Conservation (phyloP, 2,888 invertebrate species). For the Lepidochitona cinerea region DNA sequence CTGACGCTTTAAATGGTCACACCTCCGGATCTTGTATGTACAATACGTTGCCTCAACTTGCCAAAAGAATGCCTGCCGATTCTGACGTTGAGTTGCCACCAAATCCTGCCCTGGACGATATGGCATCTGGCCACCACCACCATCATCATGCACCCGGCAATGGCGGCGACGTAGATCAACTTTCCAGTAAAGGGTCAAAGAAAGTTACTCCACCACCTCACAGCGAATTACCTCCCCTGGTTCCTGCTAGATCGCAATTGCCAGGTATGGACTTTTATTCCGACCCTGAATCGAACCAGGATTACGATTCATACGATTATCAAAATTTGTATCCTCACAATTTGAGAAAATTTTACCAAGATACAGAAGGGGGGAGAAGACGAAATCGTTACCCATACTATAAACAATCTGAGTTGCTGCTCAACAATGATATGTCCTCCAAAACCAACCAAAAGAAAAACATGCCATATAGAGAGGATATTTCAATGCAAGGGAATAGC, state of each 20-base stretch:
- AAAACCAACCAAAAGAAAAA: no score
- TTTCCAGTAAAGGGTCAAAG: no score
- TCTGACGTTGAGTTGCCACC: slow-evolving; percentile 72
- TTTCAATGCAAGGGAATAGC: neutral
- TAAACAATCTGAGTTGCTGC: neutral
- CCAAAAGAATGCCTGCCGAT: slow-evolving; percentile 65
- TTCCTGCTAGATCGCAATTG: no score
- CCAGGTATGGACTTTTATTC: slow-evolving; percentile 4
- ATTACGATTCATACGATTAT: slow-evolving; percentile 5
- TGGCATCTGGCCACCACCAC: slow-evolving; percentile 51
- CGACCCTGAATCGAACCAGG: neutral
- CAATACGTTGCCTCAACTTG: slow-evolving; percentile 48
- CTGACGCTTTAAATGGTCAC: slow-evolving; percentile 38
- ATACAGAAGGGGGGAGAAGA: slow-evolving; percentile 29
- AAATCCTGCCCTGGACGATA: slow-evolving; percentile 69
- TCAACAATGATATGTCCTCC: no score
- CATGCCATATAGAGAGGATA: no score
- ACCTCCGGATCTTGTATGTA: slow-evolving; percentile 30
- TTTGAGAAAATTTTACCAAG: slow-evolving; percentile 27
- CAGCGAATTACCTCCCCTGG: no score
- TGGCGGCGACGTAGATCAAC: neutral
- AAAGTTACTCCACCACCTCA: no score
- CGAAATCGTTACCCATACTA: slow-evolving; percentile 1
- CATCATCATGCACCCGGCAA: neutral
- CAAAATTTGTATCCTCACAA: slow-evolving; percentile 23